Percentiles rank a stretch among this genome's conserved stretches.
These are phyloP conservation scores for Taphrorychus bicolor DNA, from an alignment of 2,888 invertebrate genomes.

Conservation along the genomic window DNA sequence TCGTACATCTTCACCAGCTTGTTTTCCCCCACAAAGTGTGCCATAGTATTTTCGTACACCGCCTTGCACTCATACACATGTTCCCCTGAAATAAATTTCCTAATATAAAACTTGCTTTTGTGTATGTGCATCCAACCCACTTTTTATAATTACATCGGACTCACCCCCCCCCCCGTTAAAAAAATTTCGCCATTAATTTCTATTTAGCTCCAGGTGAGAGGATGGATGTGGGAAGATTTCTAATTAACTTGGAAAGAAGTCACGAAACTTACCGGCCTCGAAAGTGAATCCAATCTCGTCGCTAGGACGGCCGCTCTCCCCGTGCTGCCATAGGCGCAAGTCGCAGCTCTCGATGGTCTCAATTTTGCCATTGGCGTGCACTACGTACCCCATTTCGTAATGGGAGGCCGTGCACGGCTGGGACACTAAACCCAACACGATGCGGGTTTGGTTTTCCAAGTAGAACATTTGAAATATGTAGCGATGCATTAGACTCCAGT, in stretches of 20 bases:
- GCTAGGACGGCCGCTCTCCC: constrained; percentile 68
- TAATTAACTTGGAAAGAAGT: background rate
- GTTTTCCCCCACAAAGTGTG: constrained; percentile 72
- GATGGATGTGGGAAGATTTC: background rate
- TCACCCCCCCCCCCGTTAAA: no score
- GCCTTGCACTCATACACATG: constrained; percentile 61
- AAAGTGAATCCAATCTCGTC: constrained; percentile 71
- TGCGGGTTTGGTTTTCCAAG: constrained; percentile 71
- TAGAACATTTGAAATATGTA: constrained; percentile 82
- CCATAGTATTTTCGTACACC: constrained; percentile 67
- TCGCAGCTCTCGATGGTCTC: constrained; percentile 69
- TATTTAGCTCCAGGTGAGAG: background rate
- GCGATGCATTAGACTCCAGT: constrained; percentile 77
- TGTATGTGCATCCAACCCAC: no score
- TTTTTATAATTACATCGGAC: background rate
- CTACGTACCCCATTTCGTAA: constrained; percentile 71
- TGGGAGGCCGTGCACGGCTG: constrained; percentile 74
- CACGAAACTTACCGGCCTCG: constrained; percentile 61
- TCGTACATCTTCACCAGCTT: constrained; percentile 75
- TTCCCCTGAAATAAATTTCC: constrained; percentile 13
- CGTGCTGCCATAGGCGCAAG: constrained; percentile 67
- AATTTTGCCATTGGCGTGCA: constrained; percentile 60
- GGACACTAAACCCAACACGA: constrained; percentile 77
- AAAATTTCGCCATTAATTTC: background rate
- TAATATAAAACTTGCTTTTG: background rate